These are phyloP conservation scores for Dipus sagitta DNA, from an alignment of 2,797 vertebrate genomes.

Conservation along the genomic window DNA sequence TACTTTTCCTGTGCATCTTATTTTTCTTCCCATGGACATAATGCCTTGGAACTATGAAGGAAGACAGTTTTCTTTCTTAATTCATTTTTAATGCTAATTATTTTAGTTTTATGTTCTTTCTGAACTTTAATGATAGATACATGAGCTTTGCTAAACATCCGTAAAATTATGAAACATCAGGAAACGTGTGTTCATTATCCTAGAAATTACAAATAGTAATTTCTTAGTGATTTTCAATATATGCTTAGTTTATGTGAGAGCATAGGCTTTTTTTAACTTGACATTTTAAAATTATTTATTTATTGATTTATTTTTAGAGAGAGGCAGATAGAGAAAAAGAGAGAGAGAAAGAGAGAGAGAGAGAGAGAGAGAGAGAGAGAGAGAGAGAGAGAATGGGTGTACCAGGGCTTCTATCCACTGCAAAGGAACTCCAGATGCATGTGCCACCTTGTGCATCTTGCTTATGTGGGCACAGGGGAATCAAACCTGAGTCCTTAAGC, in stretches of 20 bases:
- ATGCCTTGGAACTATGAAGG: not conserved
- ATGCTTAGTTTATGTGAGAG: slow-evolving; percentile 57
- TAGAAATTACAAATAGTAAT: not conserved
- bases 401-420: no score
- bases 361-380: no score
- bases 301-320: no score
- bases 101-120: slow-evolving; percentile 37
- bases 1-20: not conserved
- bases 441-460: no score
- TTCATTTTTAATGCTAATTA: not conserved
- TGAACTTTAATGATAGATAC: not conserved
- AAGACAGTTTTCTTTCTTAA: not conserved
- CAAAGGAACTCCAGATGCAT: no score
- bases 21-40: not conserved
- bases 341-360: no score
- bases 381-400: no score
- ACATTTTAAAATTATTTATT: not conserved
- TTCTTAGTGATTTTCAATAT: slow-evolving; percentile 39
- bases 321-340: no score
- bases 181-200: slow-evolving; percentile 12
- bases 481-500: no score
- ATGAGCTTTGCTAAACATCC: not conserved
- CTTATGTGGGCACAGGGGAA: no score
- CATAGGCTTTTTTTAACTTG: slow-evolving; percentile 33
- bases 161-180: slow-evolving; percentile 4